These are phyloP conservation scores for Micromys minutus DNA, from an alignment of 2,113 vertebrate species.

Conservation along the genomic window DNA sequence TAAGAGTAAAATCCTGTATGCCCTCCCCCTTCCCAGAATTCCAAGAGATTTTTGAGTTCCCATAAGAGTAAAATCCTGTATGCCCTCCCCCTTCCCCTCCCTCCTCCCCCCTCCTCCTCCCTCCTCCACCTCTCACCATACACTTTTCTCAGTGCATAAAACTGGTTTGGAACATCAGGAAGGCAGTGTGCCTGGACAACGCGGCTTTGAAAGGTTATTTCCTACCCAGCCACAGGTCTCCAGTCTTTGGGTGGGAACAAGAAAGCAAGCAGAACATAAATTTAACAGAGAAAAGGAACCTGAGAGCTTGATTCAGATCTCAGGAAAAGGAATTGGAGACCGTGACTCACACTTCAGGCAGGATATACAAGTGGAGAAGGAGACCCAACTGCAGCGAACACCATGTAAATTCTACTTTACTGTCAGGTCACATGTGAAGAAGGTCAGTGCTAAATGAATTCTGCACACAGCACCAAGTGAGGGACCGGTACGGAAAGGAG, in stretches of 20 bases:
- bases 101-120: too few species aligned
- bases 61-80: constrained; percentile 10
- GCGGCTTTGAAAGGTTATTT: constrained; percentile 62
- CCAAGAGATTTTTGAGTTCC: not conserved
- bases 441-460: constrained; percentile 63
- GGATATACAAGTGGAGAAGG: constrained; percentile 66
- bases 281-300: constrained; percentile 69
- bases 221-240: constrained; percentile 37
- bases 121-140: not conserved
- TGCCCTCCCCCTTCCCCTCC: not conserved
- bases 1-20: constrained; percentile 9
- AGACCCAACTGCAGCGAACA: constrained; percentile 53
- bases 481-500: not conserved
- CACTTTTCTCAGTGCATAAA: not conserved
- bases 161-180: not conserved
- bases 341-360: constrained; percentile 70
- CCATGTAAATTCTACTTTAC: constrained; percentile 67
- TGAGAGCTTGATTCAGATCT: constrained; percentile 62
- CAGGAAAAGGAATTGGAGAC: constrained; percentile 71
- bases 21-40: not conserved
- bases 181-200: not conserved
- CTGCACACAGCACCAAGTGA: constrained; percentile 32
- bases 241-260: constrained; percentile 57
- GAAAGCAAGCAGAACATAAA: constrained; percentile 71
- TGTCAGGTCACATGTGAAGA: constrained; percentile 63